Evolutionary conservation across 2,888 invertebrate genomes (phyloP), one percentile per base, ranked within the genome.

Genomic region (Volucella inanis): DNA sequence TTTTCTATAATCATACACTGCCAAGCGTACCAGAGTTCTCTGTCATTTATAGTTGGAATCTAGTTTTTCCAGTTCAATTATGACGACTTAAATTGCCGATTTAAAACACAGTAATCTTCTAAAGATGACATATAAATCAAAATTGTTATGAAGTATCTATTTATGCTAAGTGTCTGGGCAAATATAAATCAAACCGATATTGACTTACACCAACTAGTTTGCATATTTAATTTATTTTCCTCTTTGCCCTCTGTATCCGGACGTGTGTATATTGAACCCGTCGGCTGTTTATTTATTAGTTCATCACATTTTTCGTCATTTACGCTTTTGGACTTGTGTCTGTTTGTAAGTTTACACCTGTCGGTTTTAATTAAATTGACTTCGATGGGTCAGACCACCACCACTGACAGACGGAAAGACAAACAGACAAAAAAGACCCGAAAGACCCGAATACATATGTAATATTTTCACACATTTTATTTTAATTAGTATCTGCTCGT

Each of bases 391-490:
- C 50, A 82, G 72, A 83, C 65, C 72, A 83, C 79, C 79, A 59
- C 31, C 31, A 31, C 31, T 0, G 31, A 31, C 31, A 31, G 31
- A 31, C 31, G 31, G 31, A 31, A 4, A 31, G 31, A 31, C 31
- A 31, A 31, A 31, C 31, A 31, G 31, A 6, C 31, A 31, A 22
- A 22, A 59, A 57, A 41, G 55, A 47, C 39, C 31, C 41, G 43
- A 31, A 31, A 45, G 41, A 39, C 18, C 43, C 54, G 55, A 45
- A 68, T 65, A 55, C 61, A 71, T 72, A 22, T 22, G 18, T 22
- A 77, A 59, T 77, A 77, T 67, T 80, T 85, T 85, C 76, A 85
- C 85, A 85, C 80, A 77, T 85, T 82, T 74, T 64, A 72, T 52
- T 68, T 81, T 77, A 85, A 85, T 85, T 72, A 77, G 76, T 59